Evolutionary conservation across 1,140 invertebrate species (phyloP).

Genomic region (Zaprionus tsacasi): DNA sequence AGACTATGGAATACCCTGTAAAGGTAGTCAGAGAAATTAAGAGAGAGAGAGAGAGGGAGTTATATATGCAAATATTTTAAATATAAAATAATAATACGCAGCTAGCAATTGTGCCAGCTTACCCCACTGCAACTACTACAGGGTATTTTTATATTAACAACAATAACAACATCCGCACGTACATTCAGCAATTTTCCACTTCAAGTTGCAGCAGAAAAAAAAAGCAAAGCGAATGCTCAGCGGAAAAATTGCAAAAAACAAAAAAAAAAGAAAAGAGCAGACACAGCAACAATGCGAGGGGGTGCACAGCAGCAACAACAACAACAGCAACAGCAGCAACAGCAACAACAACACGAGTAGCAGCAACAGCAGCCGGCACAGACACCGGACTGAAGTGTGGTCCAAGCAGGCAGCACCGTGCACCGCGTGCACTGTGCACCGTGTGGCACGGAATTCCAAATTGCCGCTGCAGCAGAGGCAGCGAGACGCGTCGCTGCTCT

Average conservation of each 20-base stretch:
- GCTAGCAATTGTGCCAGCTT: background rate
- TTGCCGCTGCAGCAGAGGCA: conserved; percentile 40
- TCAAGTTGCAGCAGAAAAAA: conserved; percentile 59
- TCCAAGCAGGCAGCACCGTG: background rate
- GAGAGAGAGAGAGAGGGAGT: no score
- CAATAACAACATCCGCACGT: conserved; percentile 26
- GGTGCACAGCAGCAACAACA: conserved; percentile 7
- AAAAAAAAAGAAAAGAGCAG: conserved; percentile 34
- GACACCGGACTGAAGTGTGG: conserved; percentile 10
- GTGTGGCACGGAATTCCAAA: conserved; percentile 33
- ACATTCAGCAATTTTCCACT: conserved; percentile 78
- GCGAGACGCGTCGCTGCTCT: conserved; percentile 43
- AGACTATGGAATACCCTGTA: background rate
- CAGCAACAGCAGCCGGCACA: conserved; percentile 11
- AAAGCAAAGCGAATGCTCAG: conserved; percentile 38
- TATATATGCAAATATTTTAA: no score
- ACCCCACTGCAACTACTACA: background rate
- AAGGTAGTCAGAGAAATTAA: background rate
- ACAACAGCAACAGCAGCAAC: background rate
- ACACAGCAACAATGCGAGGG: conserved; percentile 21
- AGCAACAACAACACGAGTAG: background rate
- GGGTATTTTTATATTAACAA: conserved; percentile 16
- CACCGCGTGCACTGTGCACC: background rate
- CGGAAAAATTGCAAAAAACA: conserved; percentile 38
- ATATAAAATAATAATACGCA: background rate